Conservation (phyloP, 2,797 vertebrate species). For the Etheostoma nigrum region DNA sequence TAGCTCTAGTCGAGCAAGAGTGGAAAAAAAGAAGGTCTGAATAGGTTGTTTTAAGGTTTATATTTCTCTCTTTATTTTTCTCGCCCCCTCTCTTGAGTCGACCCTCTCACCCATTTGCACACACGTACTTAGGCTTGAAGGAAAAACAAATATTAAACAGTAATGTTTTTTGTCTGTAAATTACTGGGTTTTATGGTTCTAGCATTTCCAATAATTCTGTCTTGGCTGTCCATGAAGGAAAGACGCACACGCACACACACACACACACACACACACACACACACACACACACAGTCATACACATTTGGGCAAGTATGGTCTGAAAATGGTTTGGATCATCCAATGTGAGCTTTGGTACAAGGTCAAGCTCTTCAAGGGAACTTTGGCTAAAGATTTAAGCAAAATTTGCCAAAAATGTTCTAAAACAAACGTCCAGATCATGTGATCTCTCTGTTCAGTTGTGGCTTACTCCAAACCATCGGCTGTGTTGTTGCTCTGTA, state of each 20-base stretch:
- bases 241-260: conserved; percentile 17
- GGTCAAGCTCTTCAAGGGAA: conserved; percentile 28
- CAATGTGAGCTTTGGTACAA: conserved; percentile 45
- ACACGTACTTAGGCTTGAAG: conserved; percentile 40
- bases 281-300: conserved; percentile 21
- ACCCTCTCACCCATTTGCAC: conserved; percentile 57
- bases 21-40: conserved; percentile 22
- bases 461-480: conserved; percentile 4
- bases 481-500: conserved; percentile 5
- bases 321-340: conserved; percentile 46
- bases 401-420: conserved; percentile 20
- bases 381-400: conserved; percentile 1
- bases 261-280: conserved; percentile 26
- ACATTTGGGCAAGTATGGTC: conserved; percentile 15
- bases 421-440: conserved; percentile 12
- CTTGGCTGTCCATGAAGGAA: conserved; percentile 62
- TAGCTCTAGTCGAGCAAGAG: conserved; percentile 42
- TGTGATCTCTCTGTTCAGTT: conserved; percentile 21
- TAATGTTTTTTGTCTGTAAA: conserved; percentile 68
- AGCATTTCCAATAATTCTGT: conserved; percentile 60
- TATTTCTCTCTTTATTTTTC: conserved; percentile 66
- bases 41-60: conserved; percentile 66
- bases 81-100: conserved; percentile 23
- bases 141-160: conserved; percentile 70
- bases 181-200: conserved; percentile 61